phyloP scores from a whole-genome alignment of 2,113 vertebrate species.

The Brachyistius frenatus region DNA sequence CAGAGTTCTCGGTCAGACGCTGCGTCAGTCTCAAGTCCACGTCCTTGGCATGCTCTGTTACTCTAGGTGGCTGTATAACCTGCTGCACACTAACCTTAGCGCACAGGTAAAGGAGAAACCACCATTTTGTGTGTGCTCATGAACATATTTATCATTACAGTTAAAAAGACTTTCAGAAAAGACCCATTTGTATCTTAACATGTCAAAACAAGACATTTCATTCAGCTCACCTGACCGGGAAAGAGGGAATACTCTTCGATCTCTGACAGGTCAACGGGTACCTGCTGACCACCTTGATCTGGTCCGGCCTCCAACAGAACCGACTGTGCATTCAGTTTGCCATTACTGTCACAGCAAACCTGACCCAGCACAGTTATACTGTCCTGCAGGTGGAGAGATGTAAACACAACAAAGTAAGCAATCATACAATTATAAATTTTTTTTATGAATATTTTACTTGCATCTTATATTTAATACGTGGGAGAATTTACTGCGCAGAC shows the following conservation, averaged over 20 bases:
- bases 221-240: constrained; percentile 90
- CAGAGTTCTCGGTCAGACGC: constrained; percentile 81
- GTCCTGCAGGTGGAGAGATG: constrained; percentile 78
- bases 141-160: neutral
- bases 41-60: constrained; percentile 78
- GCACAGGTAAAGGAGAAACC: constrained; percentile 78
- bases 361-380: constrained; percentile 87
- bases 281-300: constrained; percentile 84
- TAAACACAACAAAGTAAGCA: neutral
- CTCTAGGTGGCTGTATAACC: constrained; percentile 79
- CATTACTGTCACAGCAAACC: constrained; percentile 91
- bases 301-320: constrained; percentile 89
- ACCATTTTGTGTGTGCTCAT: constrained; percentile 30
- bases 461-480: too few species aligned
- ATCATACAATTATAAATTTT: neutral
- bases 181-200: neutral
- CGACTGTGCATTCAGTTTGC: constrained; percentile 91
- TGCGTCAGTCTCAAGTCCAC: constrained; percentile 59
- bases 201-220: neutral
- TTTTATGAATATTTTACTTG: neutral
- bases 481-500: too few species aligned
- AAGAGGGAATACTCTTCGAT: constrained; percentile 92
- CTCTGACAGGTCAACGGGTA: constrained; percentile 86
- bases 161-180: neutral
- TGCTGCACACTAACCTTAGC: constrained; percentile 73